phyloP scores from a whole-genome alignment of 2,113 vertebrate genomes.

The Lycocorax pyrrhopterus region DNA sequence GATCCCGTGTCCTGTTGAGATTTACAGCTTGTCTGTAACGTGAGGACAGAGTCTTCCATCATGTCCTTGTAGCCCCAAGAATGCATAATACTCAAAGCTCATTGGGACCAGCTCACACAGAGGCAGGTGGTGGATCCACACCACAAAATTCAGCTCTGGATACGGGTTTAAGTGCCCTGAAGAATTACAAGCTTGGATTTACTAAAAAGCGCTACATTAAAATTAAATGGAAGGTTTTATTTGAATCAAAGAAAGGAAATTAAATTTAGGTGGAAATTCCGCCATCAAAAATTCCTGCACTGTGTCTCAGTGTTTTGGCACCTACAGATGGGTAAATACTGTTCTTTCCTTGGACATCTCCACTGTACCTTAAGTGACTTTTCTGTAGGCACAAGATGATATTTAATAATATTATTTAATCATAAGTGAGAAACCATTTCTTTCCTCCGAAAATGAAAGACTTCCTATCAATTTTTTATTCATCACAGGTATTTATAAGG shows the following conservation, averaged over 20 bases:
- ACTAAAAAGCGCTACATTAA: neutral
- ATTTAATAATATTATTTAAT: neutral
- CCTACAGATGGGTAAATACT: neutral
- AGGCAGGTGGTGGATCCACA: neutral
- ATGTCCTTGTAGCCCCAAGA: neutral
- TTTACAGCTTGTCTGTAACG: neutral
- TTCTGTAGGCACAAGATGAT: neutral
- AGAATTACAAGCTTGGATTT: neutral
- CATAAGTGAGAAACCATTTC: neutral
- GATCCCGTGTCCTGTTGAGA: neutral
- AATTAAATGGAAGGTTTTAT: neutral
- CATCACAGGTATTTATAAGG: conserved; percentile 22
- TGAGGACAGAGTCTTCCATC: neutral
- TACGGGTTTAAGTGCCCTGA: neutral
- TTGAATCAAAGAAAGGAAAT: conserved; percentile 36
- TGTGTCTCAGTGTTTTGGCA: neutral
- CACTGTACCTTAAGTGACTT: neutral
- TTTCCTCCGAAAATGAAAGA: neutral
- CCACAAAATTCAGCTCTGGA: neutral
- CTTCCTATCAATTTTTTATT: neutral
- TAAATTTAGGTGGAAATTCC: conserved; percentile 7
- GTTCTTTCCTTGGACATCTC: neutral
- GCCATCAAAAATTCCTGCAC: neutral
- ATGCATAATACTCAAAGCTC: neutral
- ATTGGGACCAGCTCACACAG: neutral